These are phyloP conservation scores for Polydrusus pterygomalis DNA, from an alignment of 2,888 invertebrate species.

Conservation along the genomic window DNA sequence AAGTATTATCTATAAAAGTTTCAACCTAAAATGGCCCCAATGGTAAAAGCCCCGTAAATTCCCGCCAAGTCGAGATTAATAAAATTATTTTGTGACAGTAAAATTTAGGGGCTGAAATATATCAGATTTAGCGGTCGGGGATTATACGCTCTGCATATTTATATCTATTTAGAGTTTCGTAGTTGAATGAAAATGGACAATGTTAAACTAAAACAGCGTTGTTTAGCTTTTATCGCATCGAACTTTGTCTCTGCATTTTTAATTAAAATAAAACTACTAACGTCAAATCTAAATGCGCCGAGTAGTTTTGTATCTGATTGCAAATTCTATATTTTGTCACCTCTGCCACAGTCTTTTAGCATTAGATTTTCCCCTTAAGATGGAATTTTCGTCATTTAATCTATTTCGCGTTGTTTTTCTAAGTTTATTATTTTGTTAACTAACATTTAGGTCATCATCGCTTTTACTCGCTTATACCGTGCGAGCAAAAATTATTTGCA, in stretches of 20 bases:
- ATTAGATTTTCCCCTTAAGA: no score
- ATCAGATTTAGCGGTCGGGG: slow-evolving; percentile 41
- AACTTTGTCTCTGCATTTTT: slow-evolving; percentile 2
- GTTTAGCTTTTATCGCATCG: slow-evolving; percentile 15
- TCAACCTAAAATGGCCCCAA: slow-evolving; percentile 20
- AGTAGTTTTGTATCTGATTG: no score
- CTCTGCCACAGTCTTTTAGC: no score
- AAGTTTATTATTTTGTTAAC: no score
- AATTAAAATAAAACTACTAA: background rate
- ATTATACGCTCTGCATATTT: slow-evolving; percentile 53
- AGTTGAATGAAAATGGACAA: slow-evolving; percentile 49
- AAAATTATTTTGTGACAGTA: slow-evolving; percentile 48
- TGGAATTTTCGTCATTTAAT: no score
- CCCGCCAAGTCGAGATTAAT: slow-evolving; percentile 38
- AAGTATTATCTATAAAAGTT: slow-evolving; percentile 12
- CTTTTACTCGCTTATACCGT: no score
- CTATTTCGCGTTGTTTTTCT: no score
- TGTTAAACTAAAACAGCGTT: slow-evolving; percentile 36
- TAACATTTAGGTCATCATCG: no score
- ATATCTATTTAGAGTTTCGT: slow-evolving; percentile 49
- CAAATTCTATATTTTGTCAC: no score
- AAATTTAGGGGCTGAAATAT: slow-evolving; percentile 42
- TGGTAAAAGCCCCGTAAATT: slow-evolving; percentile 29
- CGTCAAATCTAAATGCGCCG: background rate
- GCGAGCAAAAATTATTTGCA: no score